Percentiles rank a stretch among this genome's conserved stretches.
Conservation (phyloP, 2,888 invertebrate genomes). For the Neria commutata region DNA sequence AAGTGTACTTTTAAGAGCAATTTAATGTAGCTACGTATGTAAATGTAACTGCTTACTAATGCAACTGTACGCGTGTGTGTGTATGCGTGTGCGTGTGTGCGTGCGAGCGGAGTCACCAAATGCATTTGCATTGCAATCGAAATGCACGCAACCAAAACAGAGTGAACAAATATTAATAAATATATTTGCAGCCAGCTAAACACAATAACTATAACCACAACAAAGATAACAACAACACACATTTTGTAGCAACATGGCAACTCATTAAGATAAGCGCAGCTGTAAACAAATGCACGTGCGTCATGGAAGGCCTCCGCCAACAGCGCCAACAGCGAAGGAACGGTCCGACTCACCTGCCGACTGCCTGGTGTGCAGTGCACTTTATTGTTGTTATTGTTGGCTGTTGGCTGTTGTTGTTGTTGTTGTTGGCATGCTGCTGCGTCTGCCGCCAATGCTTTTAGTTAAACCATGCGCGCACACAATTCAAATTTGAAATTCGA, state of each 20-base stretch:
- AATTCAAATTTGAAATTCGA: too few species aligned
- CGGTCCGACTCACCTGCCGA: neutral
- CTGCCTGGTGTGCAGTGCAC: neutral
- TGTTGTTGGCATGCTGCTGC: neutral
- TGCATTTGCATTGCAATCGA: too few species aligned
- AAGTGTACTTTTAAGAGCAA: too few species aligned
- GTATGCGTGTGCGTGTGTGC: too few species aligned
- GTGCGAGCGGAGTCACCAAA: too few species aligned
- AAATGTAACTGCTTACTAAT: too few species aligned
- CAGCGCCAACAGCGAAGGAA: neutral
- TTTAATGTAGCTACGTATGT: too few species aligned
- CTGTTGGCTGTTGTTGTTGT: too few species aligned
- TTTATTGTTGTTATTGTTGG: too few species aligned
- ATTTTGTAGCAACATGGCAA: neutral
- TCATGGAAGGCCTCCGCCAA: neutral
- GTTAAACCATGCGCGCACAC: neutral
- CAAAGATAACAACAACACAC: neutral
- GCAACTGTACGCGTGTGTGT: too few species aligned
- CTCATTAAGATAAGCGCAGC: neutral
- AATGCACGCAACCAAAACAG: too few species aligned
- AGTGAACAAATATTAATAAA: neutral
- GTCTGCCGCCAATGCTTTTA: neutral
- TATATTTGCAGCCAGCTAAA: neutral
- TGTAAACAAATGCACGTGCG: neutral
- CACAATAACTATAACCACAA: neutral